These are phyloP conservation scores for Tipula confusa DNA, from an alignment of 2,888 invertebrate genomes.

Conservation along the genomic window DNA sequence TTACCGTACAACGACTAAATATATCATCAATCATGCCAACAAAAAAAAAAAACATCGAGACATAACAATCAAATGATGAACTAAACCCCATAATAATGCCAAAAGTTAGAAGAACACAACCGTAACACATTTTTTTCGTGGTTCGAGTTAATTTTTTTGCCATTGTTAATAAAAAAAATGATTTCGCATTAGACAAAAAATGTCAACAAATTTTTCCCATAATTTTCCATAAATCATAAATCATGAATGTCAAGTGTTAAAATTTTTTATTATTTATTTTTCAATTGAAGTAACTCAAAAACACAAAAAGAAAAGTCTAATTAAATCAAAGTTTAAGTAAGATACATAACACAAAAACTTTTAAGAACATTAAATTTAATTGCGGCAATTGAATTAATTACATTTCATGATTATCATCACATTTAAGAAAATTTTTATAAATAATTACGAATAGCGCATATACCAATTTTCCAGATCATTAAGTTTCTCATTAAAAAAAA, in stretches of 20 bases:
- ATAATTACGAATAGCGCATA: not conserved
- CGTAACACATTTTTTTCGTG: too few species aligned
- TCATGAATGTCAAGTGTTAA: not conserved
- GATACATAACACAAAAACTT: not conserved
- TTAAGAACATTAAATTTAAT: not conserved
- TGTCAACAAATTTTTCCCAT: not conserved
- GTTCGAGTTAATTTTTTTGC: too few species aligned
- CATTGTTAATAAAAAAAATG: too few species aligned
- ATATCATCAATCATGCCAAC: too few species aligned
- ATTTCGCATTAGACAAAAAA: too few species aligned
- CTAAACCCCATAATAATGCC: too few species aligned
- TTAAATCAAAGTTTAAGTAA: not conserved
- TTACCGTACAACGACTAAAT: too few species aligned
- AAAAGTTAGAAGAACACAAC: too few species aligned
- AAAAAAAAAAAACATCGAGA: too few species aligned
- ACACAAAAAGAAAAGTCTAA: not conserved
- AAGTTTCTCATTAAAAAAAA: not conserved
- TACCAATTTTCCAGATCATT: not conserved
- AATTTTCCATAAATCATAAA: not conserved
- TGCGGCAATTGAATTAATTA: not conserved
- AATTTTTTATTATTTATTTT: too few species aligned
- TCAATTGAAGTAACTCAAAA: not conserved
- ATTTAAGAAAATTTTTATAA: not conserved
- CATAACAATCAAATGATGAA: too few species aligned
- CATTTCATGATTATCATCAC: not conserved